A percentile compares a stretch with the other conserved stretches of the same genome.
Evolutionary conservation across 2,113 vertebrate species (phyloP).

Genomic region (Glaucomys volans): DNA sequence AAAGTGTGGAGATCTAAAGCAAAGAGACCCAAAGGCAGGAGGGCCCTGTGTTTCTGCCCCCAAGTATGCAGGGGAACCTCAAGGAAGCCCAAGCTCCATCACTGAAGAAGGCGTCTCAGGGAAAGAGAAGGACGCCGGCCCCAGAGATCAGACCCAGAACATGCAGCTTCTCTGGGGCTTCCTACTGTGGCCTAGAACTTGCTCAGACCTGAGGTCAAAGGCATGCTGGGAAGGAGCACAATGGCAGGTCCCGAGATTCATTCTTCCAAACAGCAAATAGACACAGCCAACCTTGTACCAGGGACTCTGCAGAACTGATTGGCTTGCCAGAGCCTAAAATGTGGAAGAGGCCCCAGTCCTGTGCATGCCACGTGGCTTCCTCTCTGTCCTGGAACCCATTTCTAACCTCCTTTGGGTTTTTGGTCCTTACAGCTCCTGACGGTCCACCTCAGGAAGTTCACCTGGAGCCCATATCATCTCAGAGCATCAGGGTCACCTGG

Average conservation of each 20-base stretch:
- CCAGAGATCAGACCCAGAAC: no score
- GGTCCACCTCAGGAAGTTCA: constrained; percentile 97
- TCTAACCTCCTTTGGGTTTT: constrained; percentile 68
- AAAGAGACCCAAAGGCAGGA: neutral
- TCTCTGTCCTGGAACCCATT: neutral
- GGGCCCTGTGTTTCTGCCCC: neutral
- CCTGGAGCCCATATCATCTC: constrained; percentile 97
- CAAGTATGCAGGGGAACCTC: neutral
- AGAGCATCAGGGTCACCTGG: constrained; percentile 98
- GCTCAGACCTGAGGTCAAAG: neutral
- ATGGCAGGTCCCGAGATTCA: neutral
- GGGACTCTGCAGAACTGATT: accelerated
- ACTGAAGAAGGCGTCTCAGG: neutral
- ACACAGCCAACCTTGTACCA: accelerated
- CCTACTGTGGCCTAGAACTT: neutral
- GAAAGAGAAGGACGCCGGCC: neutral
- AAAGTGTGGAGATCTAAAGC: neutral
- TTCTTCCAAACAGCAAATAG: neutral
- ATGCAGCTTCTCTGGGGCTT: neutral
- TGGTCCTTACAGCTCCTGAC: constrained; percentile 92
- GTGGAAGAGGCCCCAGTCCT: accelerated
- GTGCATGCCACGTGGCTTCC: accelerated
- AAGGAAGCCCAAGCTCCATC: neutral
- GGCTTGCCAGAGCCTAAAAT: accelerated
- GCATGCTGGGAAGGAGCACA: neutral